Evolutionary conservation across 2,797 vertebrate species (phyloP).

Genomic region (Macroramphosus scolopax): DNA sequence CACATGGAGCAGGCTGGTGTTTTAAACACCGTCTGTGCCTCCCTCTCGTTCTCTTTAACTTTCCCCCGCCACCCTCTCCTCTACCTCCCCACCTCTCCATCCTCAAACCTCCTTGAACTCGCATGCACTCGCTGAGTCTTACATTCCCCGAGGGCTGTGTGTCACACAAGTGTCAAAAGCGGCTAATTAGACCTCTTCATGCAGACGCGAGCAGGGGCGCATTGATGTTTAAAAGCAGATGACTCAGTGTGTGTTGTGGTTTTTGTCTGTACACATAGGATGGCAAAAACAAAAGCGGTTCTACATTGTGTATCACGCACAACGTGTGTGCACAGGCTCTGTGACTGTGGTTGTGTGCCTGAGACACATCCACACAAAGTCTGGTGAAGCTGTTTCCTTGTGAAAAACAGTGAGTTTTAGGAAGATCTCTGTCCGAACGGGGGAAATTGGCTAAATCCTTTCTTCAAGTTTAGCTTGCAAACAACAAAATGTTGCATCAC

Average conservation of each 20-base stretch:
- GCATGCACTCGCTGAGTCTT: slow-evolving; percentile 57
- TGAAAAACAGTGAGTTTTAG: slow-evolving; percentile 9
- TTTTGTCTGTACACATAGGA: slow-evolving; percentile 24
- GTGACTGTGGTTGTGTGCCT: slow-evolving; percentile 8
- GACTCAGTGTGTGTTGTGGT: slow-evolving; percentile 52
- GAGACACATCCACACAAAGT: background rate
- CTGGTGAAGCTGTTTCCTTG: slow-evolving; percentile 6
- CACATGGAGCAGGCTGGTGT: slow-evolving; percentile 43
- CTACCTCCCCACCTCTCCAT: slow-evolving; percentile 45
- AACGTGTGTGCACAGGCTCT: background rate
- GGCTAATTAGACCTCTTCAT: slow-evolving; percentile 78
- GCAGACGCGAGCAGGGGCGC: slow-evolving; percentile 52
- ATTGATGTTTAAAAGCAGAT: slow-evolving; percentile 65
- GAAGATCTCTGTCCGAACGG: slow-evolving; percentile 1
- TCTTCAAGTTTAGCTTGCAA: slow-evolving; percentile 1
- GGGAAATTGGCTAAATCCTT: background rate
- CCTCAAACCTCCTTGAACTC: slow-evolving; percentile 70
- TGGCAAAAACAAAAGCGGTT: slow-evolving; percentile 18
- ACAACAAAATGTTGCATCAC: slow-evolving; percentile 8
- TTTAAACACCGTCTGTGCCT: slow-evolving; percentile 50
- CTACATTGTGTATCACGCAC: background rate
- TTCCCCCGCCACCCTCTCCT: background rate
- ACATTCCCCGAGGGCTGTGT: slow-evolving; percentile 66
- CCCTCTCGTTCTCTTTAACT: slow-evolving; percentile 5
- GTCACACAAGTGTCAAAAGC: slow-evolving; percentile 77